A percentile compares a stretch with the other conserved stretches of the same genome.
These are phyloP conservation scores for Gasterosteus aculeatus DNA, from an alignment of 2,113 vertebrate genomes.

Conservation along the genomic window DNA sequence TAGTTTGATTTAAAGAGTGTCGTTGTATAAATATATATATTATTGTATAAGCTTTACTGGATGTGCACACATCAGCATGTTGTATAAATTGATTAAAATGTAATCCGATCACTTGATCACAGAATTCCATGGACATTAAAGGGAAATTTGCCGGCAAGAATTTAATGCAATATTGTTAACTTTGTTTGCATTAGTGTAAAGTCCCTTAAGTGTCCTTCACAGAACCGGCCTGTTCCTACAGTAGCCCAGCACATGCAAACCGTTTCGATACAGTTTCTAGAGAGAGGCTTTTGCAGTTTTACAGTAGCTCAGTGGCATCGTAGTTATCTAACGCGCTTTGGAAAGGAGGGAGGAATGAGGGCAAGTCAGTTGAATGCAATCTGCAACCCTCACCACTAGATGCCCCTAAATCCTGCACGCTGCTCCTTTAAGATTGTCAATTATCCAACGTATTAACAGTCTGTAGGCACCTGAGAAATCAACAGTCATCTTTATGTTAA, in stretches of 20 bases:
- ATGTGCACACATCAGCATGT: background rate
- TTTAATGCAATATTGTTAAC: background rate
- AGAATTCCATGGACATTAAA: background rate
- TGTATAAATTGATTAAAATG: background rate
- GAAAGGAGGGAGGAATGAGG: background rate
- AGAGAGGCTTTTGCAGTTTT: background rate
- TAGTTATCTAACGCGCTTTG: no score
- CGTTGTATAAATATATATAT: no score
- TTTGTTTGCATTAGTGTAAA: background rate
- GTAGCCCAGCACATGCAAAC: no score
- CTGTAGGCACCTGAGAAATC: background rate
- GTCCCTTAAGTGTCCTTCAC: background rate
- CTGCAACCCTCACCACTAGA: background rate
- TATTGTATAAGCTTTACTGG: background rate
- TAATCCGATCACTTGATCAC: background rate
- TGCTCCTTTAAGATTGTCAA: background rate
- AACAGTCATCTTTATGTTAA: background rate
- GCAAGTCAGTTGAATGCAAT: background rate
- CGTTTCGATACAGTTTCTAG: no score
- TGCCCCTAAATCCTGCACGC: background rate
- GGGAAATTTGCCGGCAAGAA: background rate
- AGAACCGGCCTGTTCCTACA: no score
- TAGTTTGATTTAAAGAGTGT: slow-evolving; percentile 27
- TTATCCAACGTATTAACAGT: background rate
- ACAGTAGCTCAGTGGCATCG: no score